phyloP scores from a whole-genome alignment of 2,888 invertebrate genomes.

The Belgica antarctica region DNA sequence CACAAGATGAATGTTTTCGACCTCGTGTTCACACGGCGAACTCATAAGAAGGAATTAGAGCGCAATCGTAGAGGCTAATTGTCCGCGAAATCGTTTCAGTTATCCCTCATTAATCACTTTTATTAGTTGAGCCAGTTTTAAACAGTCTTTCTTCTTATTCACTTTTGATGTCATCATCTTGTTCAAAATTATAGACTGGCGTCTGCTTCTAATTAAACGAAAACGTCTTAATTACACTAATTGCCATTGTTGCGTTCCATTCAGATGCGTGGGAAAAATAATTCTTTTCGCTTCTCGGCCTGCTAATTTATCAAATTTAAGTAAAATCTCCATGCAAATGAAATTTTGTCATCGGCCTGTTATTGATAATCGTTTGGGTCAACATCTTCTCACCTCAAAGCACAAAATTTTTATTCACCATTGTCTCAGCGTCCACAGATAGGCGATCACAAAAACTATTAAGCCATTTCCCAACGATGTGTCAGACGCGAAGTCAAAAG shows the following conservation, averaged over 20 bases:
- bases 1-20: too few relatives aligned
- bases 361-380: neutral
- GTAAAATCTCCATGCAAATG: neutral
- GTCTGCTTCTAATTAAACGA: constrained; percentile 18
- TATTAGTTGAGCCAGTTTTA: constrained; percentile 4
- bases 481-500: neutral
- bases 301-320: neutral
- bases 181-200: too few relatives aligned
- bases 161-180: too few relatives aligned
- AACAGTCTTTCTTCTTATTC: neutral
- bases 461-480: neutral
- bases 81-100: neutral
- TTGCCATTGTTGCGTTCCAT: neutral
- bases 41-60: neutral
- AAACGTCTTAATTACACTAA: constrained; percentile 32
- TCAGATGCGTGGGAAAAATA: constrained; percentile 18
- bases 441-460: too few relatives aligned
- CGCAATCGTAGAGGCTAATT: constrained; percentile 1
- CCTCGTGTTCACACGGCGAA: neutral
- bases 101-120: constrained; percentile 27
- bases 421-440: neutral
- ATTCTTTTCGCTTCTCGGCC: neutral
- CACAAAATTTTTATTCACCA: too few relatives aligned
- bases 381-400: neutral
- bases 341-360: neutral